Conservation (phyloP, 2,888 invertebrate genomes). For the Blastobasis adustella region DNA sequence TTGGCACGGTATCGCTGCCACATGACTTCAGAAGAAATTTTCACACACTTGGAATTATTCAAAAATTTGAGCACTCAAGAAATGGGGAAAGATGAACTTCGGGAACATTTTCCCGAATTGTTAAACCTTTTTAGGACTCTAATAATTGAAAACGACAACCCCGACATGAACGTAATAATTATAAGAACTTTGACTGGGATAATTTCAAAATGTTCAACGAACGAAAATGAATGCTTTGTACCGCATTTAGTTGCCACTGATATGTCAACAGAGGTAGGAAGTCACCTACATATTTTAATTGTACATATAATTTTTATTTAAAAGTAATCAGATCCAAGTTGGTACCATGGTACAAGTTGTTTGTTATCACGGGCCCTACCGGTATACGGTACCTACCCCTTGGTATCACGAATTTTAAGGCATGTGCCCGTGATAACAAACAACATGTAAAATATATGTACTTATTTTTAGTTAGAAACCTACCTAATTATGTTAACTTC, state of each 20-base stretch:
- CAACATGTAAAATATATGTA: background rate
- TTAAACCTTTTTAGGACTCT: slow-evolving; percentile 40
- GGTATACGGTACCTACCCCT: too few relatives aligned
- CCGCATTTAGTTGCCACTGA: slow-evolving; percentile 27
- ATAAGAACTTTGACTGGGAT: slow-evolving; percentile 50
- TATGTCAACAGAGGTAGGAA: slow-evolving; percentile 43
- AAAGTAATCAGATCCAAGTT: too few relatives aligned
- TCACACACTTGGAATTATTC: slow-evolving; percentile 43
- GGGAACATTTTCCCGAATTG: slow-evolving; percentile 29
- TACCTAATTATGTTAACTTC: slow-evolving; percentile 13
- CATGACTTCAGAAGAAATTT: slow-evolving; percentile 51
- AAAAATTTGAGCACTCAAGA: slow-evolving; percentile 34
- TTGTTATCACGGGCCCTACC: too few relatives aligned
- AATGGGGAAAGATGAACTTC: slow-evolving; percentile 35
- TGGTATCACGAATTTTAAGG: background rate
- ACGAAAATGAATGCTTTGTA: slow-evolving; percentile 15
- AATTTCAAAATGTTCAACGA: slow-evolving; percentile 28
- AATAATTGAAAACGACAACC: slow-evolving; percentile 48
- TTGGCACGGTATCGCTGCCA: slow-evolving; percentile 37
- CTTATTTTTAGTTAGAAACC: background rate
- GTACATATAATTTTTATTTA: too few relatives aligned
- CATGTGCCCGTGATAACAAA: too few relatives aligned
- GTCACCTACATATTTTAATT: too few relatives aligned
- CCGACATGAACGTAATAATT: slow-evolving; percentile 50
- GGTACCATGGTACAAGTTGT: too few relatives aligned